Evolutionary conservation across 2,888 invertebrate genomes (phyloP), one percentile per base, ranked within the genome.

Genomic region (Hypena proboscidalis): DNA sequence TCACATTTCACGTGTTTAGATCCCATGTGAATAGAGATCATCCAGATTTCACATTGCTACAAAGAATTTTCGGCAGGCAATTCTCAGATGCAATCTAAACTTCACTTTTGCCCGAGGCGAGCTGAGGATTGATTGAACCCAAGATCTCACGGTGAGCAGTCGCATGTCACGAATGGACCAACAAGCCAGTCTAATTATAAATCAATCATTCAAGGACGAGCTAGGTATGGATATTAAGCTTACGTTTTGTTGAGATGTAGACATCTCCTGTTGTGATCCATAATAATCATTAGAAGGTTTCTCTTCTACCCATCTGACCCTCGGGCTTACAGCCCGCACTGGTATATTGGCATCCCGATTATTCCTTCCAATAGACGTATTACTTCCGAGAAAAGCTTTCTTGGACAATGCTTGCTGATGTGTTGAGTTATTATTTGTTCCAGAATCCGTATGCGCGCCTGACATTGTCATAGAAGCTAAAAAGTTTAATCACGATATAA

Each of bases 401-500:
- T 88, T 90, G 67, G 89, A 87, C 67, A 90, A 77, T 67, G 80
- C 58, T 80, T 86, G 87, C 60, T 88, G 87, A 64, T 77, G 91
- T 58, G 85, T 79, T 50, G 88, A 65, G 57, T 80, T 84, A 68
- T 75, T 83, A 65, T 83, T 92, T 65, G 88, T 74, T 56, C 80
- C 88, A 58, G 90, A 88, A 72, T 93, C 93, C 71, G 92, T 86
- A 59, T 93, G 92, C 76, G 92, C 91, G 80, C 92, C 92, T 75
- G 93, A 91, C 77, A 94, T 93, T 67, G 95, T 94, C 83, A 94
- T 94, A 65, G 95, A 95, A 74, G 95, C 95, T 95, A 91, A 26
- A 93, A 61, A 42, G 61, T 19, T 19, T 9, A 35, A 37, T 37
- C n/a, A n/a, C n/a, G 27, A 33, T 4, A 31, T 37, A 47, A 4